These are phyloP conservation scores for Tamias sibiricus DNA, from an alignment of 2,113 vertebrate species.

Conservation along the genomic window DNA sequence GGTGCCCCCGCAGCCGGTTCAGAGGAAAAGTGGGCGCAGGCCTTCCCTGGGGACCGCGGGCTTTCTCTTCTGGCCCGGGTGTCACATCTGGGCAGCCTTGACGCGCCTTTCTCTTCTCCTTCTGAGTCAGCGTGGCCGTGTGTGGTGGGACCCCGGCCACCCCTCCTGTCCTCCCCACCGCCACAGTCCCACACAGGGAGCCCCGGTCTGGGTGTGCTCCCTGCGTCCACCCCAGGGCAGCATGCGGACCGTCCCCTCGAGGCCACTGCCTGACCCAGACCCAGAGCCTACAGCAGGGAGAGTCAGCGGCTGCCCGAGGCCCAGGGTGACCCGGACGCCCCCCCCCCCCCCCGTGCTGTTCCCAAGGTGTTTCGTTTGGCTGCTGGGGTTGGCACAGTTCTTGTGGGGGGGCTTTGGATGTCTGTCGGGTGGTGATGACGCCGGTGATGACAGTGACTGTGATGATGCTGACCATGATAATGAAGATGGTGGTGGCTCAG, in stretches of 20 bases:
- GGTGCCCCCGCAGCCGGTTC: not conserved
- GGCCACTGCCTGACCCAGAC: not conserved
- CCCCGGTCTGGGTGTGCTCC: too few species aligned
- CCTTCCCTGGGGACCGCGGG: not conserved
- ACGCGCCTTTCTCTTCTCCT: not conserved
- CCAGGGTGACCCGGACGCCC: accelerated
- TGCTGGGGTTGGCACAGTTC: not conserved
- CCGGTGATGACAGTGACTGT: too few species aligned
- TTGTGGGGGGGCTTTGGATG: not conserved
- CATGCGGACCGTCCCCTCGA: not conserved
- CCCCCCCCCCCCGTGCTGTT: accelerated
- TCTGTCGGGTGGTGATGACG: not conserved
- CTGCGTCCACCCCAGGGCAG: not conserved
- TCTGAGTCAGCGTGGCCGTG: not conserved
- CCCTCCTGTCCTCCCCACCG: not conserved
- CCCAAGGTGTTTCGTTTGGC: not conserved
- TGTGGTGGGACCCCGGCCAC: not conserved
- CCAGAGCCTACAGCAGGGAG: not conserved
- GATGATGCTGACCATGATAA: too few species aligned
- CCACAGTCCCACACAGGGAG: not conserved
- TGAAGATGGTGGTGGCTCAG: too few species aligned
- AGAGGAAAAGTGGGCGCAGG: accelerated
- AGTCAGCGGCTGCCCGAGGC: not conserved
- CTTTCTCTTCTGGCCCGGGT: too few species aligned
- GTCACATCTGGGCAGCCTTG: not conserved